Percentiles rank a stretch among this genome's conserved stretches.
Evolutionary conservation across 1,140 invertebrate genomes (phyloP).

Genomic region (Teleopsis dalmanni): DNA sequence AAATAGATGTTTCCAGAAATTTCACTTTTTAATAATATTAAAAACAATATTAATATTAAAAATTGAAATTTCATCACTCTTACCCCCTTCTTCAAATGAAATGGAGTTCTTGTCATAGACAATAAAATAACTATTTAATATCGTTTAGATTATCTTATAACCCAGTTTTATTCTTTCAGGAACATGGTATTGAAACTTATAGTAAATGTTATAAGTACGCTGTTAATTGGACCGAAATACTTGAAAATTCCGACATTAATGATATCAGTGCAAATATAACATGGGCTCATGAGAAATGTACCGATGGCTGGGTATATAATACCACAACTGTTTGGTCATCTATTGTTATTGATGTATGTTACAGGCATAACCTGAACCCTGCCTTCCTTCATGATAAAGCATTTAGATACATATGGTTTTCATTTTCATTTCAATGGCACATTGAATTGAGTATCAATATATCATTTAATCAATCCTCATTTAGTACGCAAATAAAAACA

Average conservation of each 20-base stretch:
- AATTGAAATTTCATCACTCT: too few relatives aligned
- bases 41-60: too few relatives aligned
- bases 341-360: slow-evolving; percentile 71
- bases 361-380: too few relatives aligned
- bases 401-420: neutral
- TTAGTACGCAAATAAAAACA: too few relatives aligned
- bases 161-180: slow-evolving; percentile 33
- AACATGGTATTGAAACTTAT: slow-evolving; percentile 46
- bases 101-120: too few relatives aligned
- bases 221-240: slow-evolving; percentile 60
- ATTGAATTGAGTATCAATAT: neutral
- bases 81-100: too few relatives aligned
- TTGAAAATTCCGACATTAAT: slow-evolving; percentile 35
- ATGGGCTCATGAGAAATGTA: slow-evolving; percentile 60
- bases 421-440: neutral
- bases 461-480: too few relatives aligned
- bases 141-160: too few relatives aligned
- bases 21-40: too few relatives aligned
- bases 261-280: slow-evolving; percentile 46
- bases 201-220: slow-evolving; percentile 60
- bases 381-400: too few relatives aligned
- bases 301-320: slow-evolving; percentile 76
- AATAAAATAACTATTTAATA: too few relatives aligned
- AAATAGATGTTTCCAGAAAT: too few relatives aligned
- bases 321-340: slow-evolving; percentile 60